These are phyloP conservation scores for Diarsia mendica DNA, from an alignment of 2,888 invertebrate genomes.

Conservation along the genomic window DNA sequence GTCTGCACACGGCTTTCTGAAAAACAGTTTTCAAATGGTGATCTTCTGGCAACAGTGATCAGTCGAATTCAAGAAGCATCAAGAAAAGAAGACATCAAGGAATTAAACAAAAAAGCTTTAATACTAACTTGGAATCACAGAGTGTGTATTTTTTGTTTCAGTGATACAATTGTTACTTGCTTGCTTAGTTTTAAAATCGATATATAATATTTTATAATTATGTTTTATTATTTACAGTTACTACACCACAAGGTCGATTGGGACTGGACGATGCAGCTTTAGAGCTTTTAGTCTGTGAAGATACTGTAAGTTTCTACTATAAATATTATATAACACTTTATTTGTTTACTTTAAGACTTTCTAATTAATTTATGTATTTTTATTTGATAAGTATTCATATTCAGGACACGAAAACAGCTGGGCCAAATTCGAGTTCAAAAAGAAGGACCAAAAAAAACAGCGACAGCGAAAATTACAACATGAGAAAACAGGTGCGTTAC, in stretches of 20 bases:
- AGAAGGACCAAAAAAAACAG: background rate
- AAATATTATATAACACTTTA: background rate
- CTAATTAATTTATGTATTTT: background rate
- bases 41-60: constrained; percentile 71
- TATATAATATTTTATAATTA: too few species aligned
- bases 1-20: too few species aligned
- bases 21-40: constrained; percentile 60
- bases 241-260: constrained; percentile 43
- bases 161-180: background rate
- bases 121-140: constrained; percentile 69
- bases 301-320: constrained; percentile 16
- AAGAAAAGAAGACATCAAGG: constrained; percentile 58
- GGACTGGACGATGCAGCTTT: constrained; percentile 38
- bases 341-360: background rate
- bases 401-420: background rate
- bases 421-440: background rate
- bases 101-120: constrained; percentile 66
- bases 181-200: background rate
- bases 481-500: background rate
- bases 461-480: background rate
- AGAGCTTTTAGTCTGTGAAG: constrained; percentile 18
- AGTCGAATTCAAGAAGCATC: constrained; percentile 63
- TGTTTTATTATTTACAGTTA: constrained; percentile 58
- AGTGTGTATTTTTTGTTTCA: constrained; percentile 56
- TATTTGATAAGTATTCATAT: background rate